phyloP scores from a whole-genome alignment of 2,888 invertebrate genomes.

The Hyppa rectilinea region DNA sequence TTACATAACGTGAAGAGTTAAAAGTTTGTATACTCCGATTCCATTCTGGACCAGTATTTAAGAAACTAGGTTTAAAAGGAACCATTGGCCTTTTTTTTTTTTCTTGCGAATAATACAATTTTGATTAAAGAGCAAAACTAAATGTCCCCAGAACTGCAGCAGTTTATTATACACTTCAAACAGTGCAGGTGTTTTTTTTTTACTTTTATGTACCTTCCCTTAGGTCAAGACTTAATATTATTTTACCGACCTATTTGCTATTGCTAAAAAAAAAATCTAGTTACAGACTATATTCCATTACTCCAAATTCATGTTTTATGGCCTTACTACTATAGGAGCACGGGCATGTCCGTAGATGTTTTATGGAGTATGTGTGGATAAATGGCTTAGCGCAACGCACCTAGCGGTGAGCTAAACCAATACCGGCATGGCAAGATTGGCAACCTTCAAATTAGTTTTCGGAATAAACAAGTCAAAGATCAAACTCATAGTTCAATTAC shows the following conservation, averaged over 20 bases:
- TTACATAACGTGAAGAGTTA: constrained; percentile 61
- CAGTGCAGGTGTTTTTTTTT: neutral
- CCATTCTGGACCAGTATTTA: constrained; percentile 65
- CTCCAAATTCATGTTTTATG: neutral
- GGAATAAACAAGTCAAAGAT: neutral
- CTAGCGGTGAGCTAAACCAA: neutral
- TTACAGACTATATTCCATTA: neutral
- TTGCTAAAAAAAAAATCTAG: neutral
- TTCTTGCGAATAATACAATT: neutral
- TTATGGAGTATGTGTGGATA: neutral
- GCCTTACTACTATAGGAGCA: neutral
- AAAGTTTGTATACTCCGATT: constrained; percentile 75
- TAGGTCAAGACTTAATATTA: too few relatives aligned
- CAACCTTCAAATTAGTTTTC: neutral
- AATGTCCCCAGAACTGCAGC: neutral
- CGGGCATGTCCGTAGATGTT: neutral
- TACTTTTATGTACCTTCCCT: neutral
- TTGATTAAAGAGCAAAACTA: neutral
- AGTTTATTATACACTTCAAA: neutral
- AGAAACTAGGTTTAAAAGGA: constrained; percentile 12
- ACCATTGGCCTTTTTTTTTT: neutral
- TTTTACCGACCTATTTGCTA: neutral
- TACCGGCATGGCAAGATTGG: neutral
- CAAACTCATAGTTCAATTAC: neutral
- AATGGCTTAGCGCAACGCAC: neutral